Conservation (phyloP, 1,140 invertebrate species). For the Agrypnia vestita region DNA sequence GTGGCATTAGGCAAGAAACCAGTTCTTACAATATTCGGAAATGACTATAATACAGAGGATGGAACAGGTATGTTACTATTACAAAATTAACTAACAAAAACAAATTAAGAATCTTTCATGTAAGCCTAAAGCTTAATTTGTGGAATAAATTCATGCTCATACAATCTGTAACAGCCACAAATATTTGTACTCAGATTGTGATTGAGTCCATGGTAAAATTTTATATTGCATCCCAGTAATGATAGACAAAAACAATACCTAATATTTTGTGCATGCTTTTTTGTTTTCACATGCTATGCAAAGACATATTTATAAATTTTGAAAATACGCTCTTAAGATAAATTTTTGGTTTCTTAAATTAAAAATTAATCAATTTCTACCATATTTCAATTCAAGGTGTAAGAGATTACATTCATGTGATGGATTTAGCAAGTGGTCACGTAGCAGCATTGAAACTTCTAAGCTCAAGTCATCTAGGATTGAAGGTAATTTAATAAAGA, state of each 20-base stretch:
- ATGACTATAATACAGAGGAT: conserved; percentile 91
- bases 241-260: no score
- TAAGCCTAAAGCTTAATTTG: no score
- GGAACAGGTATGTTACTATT: conserved; percentile 82
- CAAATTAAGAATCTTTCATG: no score
- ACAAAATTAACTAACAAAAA: not conserved
- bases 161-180: no score
- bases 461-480: conserved; percentile 65
- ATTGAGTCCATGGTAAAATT: no score
- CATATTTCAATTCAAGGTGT: conserved; percentile 78
- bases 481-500: conserved; percentile 64
- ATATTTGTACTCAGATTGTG: no score
- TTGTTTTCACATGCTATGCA: not conserved
- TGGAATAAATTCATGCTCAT: no score
- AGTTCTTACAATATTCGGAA: conserved; percentile 87
- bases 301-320: not conserved
- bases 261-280: not conserved
- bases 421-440: conserved; percentile 92
- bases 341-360: conserved; percentile 1
- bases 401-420: conserved; percentile 95
- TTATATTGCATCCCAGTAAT: no score
- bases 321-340: no score
- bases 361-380: not conserved
- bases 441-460: conserved; percentile 82
- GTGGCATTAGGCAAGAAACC: conserved; percentile 85